A percentile compares a stretch with the other conserved stretches of the same genome.
These are phyloP conservation scores for Malthinus flaveolus DNA, from an alignment of 2,888 invertebrate species.

Conservation along the genomic window DNA sequence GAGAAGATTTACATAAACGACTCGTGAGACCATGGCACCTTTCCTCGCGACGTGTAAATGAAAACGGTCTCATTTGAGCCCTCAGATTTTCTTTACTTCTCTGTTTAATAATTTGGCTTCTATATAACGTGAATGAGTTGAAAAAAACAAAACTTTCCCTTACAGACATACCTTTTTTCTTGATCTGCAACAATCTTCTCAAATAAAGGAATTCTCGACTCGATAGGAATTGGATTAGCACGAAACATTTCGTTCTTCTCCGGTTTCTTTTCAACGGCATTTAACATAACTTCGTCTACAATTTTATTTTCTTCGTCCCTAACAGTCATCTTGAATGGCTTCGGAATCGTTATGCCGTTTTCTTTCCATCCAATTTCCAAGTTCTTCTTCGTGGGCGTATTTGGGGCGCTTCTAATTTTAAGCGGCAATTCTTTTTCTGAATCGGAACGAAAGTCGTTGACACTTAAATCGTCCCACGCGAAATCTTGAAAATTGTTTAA, in stretches of 20 bases:
- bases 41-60: conserved; percentile 64
- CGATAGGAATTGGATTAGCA: conserved; percentile 68
- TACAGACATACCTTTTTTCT: conserved; percentile 71
- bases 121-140: conserved; percentile 45
- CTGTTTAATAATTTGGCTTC: conserved; percentile 62
- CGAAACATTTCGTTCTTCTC: conserved; percentile 58
- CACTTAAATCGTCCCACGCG: conserved; percentile 46
- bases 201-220: conserved; percentile 71
- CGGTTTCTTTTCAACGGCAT: conserved; percentile 47
- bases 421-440: conserved; percentile 35
- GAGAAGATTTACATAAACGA: conserved; percentile 50
- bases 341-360: conserved; percentile 62
- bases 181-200: conserved; percentile 73
- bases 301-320: conserved; percentile 71
- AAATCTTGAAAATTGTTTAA: conserved; percentile 28
- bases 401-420: conserved; percentile 60
- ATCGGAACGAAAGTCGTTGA: conserved; percentile 48
- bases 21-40: conserved; percentile 54
- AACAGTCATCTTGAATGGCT: conserved; percentile 71
- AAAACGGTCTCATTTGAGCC: conserved; percentile 68
- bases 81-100: conserved; percentile 65
- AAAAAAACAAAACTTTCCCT: background rate
- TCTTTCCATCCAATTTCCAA: conserved; percentile 44
- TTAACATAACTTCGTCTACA: conserved; percentile 57
- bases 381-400: conserved; percentile 59